These are phyloP conservation scores for Metopolophium dirhodum DNA, from an alignment of 1,140 invertebrate species.

Conservation along the genomic window DNA sequence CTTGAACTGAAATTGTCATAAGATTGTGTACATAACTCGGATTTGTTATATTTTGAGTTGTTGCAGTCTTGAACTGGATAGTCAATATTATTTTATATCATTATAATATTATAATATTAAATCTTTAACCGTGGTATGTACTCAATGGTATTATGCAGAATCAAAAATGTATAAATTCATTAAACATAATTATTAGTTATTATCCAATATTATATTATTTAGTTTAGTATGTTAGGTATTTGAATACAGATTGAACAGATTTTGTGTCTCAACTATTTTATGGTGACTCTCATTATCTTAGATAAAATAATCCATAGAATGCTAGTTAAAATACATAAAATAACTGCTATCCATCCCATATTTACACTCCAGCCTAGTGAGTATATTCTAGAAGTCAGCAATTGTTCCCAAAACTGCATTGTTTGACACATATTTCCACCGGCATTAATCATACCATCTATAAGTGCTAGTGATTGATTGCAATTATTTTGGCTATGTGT, in stretches of 20 bases:
- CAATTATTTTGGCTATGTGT: slow-evolving; percentile 35
- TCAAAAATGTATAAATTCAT: background rate
- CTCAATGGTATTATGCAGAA: background rate
- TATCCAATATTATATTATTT: background rate
- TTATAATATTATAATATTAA: too few relatives aligned
- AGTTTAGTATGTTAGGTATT: background rate
- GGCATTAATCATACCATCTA: slow-evolving; percentile 45
- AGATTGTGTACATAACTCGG: too few relatives aligned
- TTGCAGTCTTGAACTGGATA: too few relatives aligned
- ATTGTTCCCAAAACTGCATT: slow-evolving; percentile 34
- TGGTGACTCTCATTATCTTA: slow-evolving; percentile 81
- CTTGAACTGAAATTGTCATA: too few relatives aligned
- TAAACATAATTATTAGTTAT: background rate
- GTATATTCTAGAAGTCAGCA: slow-evolving; percentile 59
- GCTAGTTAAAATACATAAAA: slow-evolving; percentile 77
- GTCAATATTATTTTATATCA: too few relatives aligned
- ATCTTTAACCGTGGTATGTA: too few relatives aligned
- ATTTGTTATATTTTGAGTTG: too few relatives aligned
- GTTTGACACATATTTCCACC: slow-evolving; percentile 46
- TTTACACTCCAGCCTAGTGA: slow-evolving; percentile 75
- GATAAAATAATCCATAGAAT: slow-evolving; percentile 85
- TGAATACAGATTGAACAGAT: background rate
- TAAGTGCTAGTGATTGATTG: slow-evolving; percentile 34
- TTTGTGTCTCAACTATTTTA: slow-evolving; percentile 21
- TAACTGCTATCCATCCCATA: slow-evolving; percentile 82